These are phyloP conservation scores for Panurus biarmicus DNA, from an alignment of 2,113 vertebrate species.

Conservation along the genomic window DNA sequence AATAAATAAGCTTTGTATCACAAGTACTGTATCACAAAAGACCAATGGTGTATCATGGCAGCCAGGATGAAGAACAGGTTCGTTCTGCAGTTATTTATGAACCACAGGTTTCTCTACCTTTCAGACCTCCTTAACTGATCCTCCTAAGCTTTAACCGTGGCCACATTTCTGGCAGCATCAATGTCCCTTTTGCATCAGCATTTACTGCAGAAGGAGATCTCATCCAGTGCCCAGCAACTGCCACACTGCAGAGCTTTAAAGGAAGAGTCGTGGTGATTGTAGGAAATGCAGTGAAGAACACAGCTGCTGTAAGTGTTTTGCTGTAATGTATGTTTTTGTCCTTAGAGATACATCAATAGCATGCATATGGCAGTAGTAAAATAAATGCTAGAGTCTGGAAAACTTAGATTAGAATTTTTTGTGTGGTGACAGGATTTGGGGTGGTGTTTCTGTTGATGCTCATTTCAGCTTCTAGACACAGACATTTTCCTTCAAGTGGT, in stretches of 20 bases:
- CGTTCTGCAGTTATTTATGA: not conserved
- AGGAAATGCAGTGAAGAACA: conserved; percentile 81
- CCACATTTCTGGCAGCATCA: conserved; percentile 92
- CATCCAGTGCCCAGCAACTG: conserved; percentile 76
- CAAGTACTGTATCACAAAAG: not conserved
- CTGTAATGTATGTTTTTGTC: not conserved
- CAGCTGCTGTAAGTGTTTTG: conserved; percentile 74
- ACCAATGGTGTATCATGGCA: not conserved
- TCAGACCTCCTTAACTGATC: conserved; percentile 70
- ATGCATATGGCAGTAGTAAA: not conserved
- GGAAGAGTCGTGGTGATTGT: conserved; percentile 92
- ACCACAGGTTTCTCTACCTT: not conserved
- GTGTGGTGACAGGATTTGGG: not conserved
- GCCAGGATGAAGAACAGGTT: not conserved
- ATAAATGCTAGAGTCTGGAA: not conserved
- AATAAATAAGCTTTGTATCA: not conserved
- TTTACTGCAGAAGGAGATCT: conserved; percentile 85
- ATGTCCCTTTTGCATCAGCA: conserved; percentile 79
- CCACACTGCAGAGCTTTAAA: conserved; percentile 81
- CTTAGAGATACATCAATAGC: not conserved
- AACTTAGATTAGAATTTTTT: not conserved
- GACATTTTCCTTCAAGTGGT: not conserved
- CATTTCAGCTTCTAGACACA: not conserved
- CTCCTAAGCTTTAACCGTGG: conserved; percentile 85
- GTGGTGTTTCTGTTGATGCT: not conserved